These are phyloP conservation scores for Mimachlamys varia DNA, from an alignment of 2,888 invertebrate genomes.

Conservation along the genomic window DNA sequence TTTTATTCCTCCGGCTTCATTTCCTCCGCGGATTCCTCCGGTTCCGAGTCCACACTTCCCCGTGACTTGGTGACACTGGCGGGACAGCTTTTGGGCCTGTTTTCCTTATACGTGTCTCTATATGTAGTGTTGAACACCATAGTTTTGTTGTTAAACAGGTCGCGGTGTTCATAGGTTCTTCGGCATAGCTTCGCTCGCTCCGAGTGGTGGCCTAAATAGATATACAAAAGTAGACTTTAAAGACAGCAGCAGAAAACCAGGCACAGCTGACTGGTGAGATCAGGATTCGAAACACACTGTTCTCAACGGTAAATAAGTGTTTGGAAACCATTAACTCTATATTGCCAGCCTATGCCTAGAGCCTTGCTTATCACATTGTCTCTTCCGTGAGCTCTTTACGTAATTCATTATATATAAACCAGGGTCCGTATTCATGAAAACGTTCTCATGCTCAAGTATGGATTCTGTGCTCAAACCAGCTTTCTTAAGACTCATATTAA, in stretches of 20 bases:
- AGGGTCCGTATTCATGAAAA: too few relatives aligned
- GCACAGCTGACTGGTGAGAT: too few relatives aligned
- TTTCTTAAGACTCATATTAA: too few relatives aligned
- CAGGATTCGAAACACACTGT: too few relatives aligned
- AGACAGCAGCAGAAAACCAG: background rate
- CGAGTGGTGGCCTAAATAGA: background rate
- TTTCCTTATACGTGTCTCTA: background rate
- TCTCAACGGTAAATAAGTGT: too few relatives aligned
- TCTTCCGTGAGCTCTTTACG: too few relatives aligned
- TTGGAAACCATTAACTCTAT: too few relatives aligned
- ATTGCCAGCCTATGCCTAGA: too few relatives aligned
- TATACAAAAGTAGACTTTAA: background rate
- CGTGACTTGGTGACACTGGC: background rate
- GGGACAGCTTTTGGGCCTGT: background rate
- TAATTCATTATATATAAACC: too few relatives aligned
- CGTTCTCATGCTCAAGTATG: too few relatives aligned
- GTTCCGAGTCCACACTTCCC: background rate
- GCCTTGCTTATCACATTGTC: too few relatives aligned
- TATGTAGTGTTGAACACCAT: background rate
- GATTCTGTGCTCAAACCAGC: too few relatives aligned
- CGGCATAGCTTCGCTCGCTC: background rate
- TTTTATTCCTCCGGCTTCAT: background rate
- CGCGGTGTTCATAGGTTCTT: background rate
- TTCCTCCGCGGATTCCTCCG: background rate
- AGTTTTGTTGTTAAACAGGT: background rate